Percentiles rank a stretch among this genome's conserved stretches.
Evolutionary conservation across 1,140 invertebrate species (phyloP).

Genomic region (Pomacea maculata): DNA sequence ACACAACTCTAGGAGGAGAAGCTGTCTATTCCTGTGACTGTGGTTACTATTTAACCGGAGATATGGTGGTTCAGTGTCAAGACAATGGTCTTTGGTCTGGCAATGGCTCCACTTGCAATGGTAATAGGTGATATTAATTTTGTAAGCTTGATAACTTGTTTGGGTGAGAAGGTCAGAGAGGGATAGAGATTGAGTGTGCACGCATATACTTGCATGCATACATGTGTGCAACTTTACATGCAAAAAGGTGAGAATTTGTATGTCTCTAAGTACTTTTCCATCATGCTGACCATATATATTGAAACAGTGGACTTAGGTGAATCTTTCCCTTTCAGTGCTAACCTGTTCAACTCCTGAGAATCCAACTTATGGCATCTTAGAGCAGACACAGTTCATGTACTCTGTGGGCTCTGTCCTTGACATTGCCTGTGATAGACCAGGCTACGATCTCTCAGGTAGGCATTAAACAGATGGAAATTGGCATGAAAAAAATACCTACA

Average conservation of each 20-base stretch:
- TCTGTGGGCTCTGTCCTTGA: too few relatives aligned
- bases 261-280: not conserved
- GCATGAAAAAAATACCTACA: too few relatives aligned
- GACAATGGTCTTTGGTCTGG: conserved; percentile 37
- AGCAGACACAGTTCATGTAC: too few relatives aligned
- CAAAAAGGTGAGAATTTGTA: not conserved
- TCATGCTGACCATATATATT: not conserved
- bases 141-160: too few relatives aligned
- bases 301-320: not conserved
- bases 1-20: conserved; percentile 22
- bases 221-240: not conserved
- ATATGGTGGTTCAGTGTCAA: conserved; percentile 29
- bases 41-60: conserved; percentile 39
- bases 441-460: conserved; percentile 24
- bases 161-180: not conserved
- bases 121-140: conserved; percentile 24
- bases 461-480: too few relatives aligned
- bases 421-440: conserved; percentile 23
- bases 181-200: not conserved
- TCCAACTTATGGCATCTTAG: too few relatives aligned
- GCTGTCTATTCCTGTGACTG: conserved; percentile 35
- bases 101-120: conserved; percentile 32
- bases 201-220: not conserved
- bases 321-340: not conserved
- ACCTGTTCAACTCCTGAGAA: too few relatives aligned